phyloP scores from a whole-genome alignment of 2,888 invertebrate genomes.

The Heliconius sara region DNA sequence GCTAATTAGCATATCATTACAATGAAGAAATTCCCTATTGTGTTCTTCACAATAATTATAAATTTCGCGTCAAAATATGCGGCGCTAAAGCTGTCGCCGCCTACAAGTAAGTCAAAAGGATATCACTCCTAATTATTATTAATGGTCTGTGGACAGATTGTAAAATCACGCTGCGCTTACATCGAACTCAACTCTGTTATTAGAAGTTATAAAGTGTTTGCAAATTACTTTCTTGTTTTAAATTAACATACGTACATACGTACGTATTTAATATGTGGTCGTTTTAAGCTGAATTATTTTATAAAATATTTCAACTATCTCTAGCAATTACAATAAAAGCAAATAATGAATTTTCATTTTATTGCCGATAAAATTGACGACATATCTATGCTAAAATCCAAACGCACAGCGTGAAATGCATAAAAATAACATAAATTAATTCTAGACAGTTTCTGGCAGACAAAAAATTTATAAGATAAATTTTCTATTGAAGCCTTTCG shows the following conservation, averaged over 20 bases:
- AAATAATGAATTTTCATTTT: slow-evolving; percentile 4
- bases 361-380: not conserved
- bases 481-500: slow-evolving; percentile 57
- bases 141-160: slow-evolving; percentile 65
- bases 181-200: slow-evolving; percentile 38
- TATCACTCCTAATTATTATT: slow-evolving; percentile 74
- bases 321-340: not conserved
- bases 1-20: slow-evolving; percentile 58
- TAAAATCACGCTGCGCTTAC: slow-evolving; percentile 61
- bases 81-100: slow-evolving; percentile 57
- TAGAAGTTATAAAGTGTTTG: slow-evolving; percentile 33
- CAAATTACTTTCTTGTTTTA: slow-evolving; percentile 36
- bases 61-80: slow-evolving; percentile 78
- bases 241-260: not conserved
- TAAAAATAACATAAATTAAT: slow-evolving; percentile 11
- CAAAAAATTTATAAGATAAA: slow-evolving; percentile 31
- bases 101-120: slow-evolving; percentile 61
- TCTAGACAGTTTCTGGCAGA: slow-evolving; percentile 4
- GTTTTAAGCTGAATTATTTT: not conserved
- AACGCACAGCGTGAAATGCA: not conserved
- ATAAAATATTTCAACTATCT: not conserved
- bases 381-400: not conserved
- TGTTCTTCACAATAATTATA: slow-evolving; percentile 69
- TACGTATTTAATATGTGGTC: not conserved
- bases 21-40: slow-evolving; percentile 64